Conservation (phyloP, 2,888 invertebrate genomes). For the Bursaphelenchus okinawaensis region DNA sequence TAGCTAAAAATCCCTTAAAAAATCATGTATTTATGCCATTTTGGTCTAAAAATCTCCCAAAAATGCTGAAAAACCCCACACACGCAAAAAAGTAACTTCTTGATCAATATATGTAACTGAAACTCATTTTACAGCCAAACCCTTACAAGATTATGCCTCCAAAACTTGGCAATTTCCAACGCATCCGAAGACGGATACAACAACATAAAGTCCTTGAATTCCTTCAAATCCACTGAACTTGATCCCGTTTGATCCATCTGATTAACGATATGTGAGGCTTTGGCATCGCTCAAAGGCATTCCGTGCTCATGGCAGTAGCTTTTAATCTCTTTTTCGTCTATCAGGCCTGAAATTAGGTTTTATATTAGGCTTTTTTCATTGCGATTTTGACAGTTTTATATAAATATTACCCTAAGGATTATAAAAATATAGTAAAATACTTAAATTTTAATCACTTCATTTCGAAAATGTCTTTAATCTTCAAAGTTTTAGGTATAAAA, state of each 20-base stretch:
- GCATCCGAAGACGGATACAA: conserved; percentile 86
- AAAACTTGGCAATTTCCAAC: conserved; percentile 85
- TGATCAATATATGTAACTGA: too few relatives aligned
- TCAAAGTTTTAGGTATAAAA: too few relatives aligned
- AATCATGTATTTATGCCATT: too few relatives aligned
- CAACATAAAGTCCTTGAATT: conserved; percentile 92
- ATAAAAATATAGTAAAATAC: neutral
- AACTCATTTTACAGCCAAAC: neutral
- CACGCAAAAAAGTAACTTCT: too few relatives aligned
- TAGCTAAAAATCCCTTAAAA: too few relatives aligned
- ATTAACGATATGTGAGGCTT: conserved; percentile 80
- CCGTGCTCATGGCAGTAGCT: conserved; percentile 88
- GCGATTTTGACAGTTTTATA: neutral
- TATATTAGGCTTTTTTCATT: too few relatives aligned
- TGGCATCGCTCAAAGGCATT: conserved; percentile 75
- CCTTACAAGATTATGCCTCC: conserved; percentile 82
- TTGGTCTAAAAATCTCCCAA: too few relatives aligned
- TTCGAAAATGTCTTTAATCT: neutral
- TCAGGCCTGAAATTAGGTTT: conserved; percentile 59
- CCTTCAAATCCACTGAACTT: conserved; percentile 87
- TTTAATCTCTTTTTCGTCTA: conserved; percentile 76
- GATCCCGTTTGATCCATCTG: conserved; percentile 96
- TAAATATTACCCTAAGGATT: neutral
- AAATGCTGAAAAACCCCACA: too few relatives aligned
- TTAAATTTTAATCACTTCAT: neutral